Evolutionary conservation across 64 coral and sea anemone genomes (phyloP), one percentile per base, ranked within the genome.

Genomic region (Stichodactyla helianthus): DNA sequence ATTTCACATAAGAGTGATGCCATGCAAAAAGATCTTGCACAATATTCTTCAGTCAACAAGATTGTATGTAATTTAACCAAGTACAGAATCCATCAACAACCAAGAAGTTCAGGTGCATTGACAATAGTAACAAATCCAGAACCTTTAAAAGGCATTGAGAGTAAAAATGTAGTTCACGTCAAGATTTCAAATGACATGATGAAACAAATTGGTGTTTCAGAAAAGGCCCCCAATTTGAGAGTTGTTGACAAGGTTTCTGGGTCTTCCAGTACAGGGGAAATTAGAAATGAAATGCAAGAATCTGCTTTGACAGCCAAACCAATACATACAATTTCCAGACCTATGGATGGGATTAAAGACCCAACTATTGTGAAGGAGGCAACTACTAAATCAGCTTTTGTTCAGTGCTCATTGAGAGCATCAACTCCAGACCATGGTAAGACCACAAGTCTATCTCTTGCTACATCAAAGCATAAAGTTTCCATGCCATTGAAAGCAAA

Each of bases 121-220:
- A 54, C n/a, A 52, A 52, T 81, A 6, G 14, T 81, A 20, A 81
- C 78, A 81, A 81, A 81, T 3, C 78, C 78, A 53, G 78, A 81
- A 51, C 78, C 78, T 52, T 20, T 92, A 74, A 92, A 83, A 44
- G 86, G 52, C n/a, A 64, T 92, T 22, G 90, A 86, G 26, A 92
- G 90, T 18, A 92, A 92, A 54, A 83, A 92, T 87, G 84, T 92
- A 50, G 86, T 82, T 16, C 90, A 92, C 52, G 51, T 92, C 51
- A 86, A 87, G 54, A 92, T 92, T 87, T 68, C 85, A 92, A 92
- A 87, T 74, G 85, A 92, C 52, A 61, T 59, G 18, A 61, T 82
- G 51, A 86, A 86, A 86, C 85, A 82, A 50, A 15, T 74, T 74
- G 25, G 17, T 27, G n/a, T 74, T 70, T 20, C 6, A 27, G 22